phyloP scores from a whole-genome alignment of 1,140 invertebrate species.

The Amyelois transitella region DNA sequence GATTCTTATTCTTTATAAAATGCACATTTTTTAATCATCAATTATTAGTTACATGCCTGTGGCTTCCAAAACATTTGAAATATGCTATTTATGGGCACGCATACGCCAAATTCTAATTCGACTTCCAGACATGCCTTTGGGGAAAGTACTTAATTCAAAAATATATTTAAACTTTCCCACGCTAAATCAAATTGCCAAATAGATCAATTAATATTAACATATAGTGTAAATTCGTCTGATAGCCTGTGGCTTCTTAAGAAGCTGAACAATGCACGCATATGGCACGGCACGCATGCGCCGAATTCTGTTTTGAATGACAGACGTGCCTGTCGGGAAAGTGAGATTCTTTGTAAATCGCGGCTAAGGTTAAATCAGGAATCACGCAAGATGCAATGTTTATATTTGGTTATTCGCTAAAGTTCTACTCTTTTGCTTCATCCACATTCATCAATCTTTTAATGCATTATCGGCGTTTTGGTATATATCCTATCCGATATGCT shows the following conservation, averaged over 20 bases:
- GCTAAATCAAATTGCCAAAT: neutral
- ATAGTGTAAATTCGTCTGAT: constrained; percentile 3
- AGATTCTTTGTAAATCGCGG: constrained; percentile 23
- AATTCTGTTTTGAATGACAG: constrained; percentile 34
- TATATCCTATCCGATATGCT: no score
- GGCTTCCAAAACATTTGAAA: neutral
- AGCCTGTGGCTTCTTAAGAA: constrained; percentile 56
- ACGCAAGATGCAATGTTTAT: no score
- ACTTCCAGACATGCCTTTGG: neutral
- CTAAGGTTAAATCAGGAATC: constrained; percentile 7
- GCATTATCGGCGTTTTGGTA: no score
- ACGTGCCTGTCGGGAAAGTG: constrained; percentile 40
- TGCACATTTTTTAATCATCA: no score
- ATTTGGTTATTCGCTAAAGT: no score
- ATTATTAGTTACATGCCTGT: neutral
- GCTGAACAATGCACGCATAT: constrained; percentile 40
- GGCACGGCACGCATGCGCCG: constrained; percentile 27
- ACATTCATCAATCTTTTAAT: no score
- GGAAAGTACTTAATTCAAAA: neutral
- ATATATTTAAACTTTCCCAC: neutral
- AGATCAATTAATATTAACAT: neutral
- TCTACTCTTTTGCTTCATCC: no score
- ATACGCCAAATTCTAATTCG: neutral
- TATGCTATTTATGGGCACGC: neutral
- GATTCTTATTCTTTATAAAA: no score